These are phyloP conservation scores for Acanthopagrus latus DNA, from an alignment of 2,797 vertebrate genomes.

Conservation along the genomic window DNA sequence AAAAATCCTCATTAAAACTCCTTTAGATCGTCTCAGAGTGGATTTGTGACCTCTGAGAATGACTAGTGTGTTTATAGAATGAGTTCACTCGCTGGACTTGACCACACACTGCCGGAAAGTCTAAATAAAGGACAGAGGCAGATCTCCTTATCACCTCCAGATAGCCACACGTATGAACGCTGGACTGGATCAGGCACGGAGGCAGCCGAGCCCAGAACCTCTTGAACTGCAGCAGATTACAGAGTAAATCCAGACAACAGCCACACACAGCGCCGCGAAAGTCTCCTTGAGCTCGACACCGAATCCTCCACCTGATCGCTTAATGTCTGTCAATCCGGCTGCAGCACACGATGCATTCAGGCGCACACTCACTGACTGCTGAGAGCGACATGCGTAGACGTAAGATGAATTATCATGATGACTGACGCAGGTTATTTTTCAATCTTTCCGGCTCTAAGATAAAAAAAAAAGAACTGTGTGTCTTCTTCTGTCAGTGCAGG, in stretches of 20 bases:
- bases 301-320: constrained; percentile 8
- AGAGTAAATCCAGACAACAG: background rate
- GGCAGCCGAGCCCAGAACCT: background rate
- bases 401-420: no score
- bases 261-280: constrained; percentile 3
- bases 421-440: no score
- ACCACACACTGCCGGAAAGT: constrained; percentile 12
- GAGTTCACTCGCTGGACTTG: background rate
- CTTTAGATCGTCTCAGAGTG: background rate
- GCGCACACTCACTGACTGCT: background rate
- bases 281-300: constrained; percentile 19
- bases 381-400: background rate
- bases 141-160: background rate
- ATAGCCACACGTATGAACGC: constrained; percentile 3
- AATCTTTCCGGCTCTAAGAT: background rate
- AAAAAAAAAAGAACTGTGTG: background rate
- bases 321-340: background rate
- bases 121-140: constrained; percentile 11
- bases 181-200: background rate
- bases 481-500: background rate
- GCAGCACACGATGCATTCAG: background rate
- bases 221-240: constrained; percentile 18
- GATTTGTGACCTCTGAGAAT: constrained; percentile 8
- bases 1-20: background rate
- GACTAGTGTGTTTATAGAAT: no score